phyloP scores from a whole-genome alignment of 2,113 vertebrate genomes.

The Pionites leucogaster region DNA sequence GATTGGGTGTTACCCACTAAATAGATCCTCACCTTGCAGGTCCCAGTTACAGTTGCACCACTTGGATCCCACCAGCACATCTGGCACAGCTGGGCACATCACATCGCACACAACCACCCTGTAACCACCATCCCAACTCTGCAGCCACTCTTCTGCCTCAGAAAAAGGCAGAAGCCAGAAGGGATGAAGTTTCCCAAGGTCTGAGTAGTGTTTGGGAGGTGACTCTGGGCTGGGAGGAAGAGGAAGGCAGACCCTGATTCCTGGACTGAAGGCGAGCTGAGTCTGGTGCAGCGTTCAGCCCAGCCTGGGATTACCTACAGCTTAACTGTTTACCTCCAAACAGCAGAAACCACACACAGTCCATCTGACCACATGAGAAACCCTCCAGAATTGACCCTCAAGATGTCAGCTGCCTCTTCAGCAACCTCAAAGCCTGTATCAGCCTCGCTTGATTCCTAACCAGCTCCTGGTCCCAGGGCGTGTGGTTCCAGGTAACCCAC shows the following conservation, averaged over 20 bases:
- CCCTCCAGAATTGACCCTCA: neutral
- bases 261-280: neutral
- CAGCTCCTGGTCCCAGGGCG: neutral
- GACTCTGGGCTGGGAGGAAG: neutral
- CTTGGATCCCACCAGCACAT: neutral
- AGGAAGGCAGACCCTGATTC: neutral
- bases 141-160: neutral
- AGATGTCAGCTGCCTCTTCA: neutral
- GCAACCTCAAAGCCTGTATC: neutral
- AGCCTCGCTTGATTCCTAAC: neutral
- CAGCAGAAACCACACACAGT: neutral
- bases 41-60: neutral
- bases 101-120: neutral
- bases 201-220: neutral
- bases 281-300: neutral
- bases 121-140: neutral
- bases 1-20: neutral
- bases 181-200: neutral
- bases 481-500: fast-evolving
- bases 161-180: neutral
- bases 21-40: neutral
- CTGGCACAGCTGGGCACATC: neutral
- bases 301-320: neutral
- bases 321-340: neutral
- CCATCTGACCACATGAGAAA: neutral